A percentile compares a stretch with the other conserved stretches of the same genome.
Conservation (phyloP, 35 echinoderm and acorn worm species). For the Diadema setosum region DNA sequence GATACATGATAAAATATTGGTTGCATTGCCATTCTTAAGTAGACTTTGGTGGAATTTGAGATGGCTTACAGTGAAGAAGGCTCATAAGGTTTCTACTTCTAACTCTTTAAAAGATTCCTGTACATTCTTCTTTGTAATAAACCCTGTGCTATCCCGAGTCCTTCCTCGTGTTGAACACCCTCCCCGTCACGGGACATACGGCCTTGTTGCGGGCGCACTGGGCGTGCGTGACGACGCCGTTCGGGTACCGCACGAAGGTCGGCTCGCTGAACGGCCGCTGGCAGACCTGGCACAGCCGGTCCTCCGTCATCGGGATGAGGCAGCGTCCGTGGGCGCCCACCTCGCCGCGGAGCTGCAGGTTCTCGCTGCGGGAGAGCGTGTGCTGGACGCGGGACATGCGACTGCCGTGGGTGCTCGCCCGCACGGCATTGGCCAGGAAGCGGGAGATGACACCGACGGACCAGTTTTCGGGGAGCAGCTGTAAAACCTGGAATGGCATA, state of each 20-base stretch:
- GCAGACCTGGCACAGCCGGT: constrained; percentile 76
- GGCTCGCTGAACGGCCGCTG: constrained; percentile 72
- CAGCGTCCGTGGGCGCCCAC: constrained; percentile 29
- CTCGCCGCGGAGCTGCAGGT: constrained; percentile 62
- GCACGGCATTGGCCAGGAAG: constrained; percentile 75
- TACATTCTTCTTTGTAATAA: no score
- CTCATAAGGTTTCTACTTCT: no score
- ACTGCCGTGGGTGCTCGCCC: constrained; percentile 69
- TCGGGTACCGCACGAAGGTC: constrained; percentile 83
- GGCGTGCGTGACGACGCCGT: constrained; percentile 85
- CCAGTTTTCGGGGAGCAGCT: constrained; percentile 93
- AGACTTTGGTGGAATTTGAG: no score
- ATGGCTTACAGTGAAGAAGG: no score
- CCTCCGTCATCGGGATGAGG: constrained; percentile 74
- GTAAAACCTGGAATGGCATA: constrained; percentile 95
- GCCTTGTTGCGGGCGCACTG: constrained; percentile 94
- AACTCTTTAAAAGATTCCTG: no score
- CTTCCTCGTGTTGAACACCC: constrained; percentile 72
- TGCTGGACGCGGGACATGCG: constrained; percentile 68
- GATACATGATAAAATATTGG: no score
- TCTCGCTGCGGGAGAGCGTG: constrained; percentile 70
- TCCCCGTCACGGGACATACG: constrained; percentile 90
- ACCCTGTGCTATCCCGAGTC: constrained; percentile 13
- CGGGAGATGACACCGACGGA: constrained; percentile 78
- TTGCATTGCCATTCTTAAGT: no score